Percentiles rank a stretch among this genome's conserved stretches.
Evolutionary conservation across 35 echinoderm and acorn worm genomes (phyloP).

Genomic region (Chiridota heheva): DNA sequence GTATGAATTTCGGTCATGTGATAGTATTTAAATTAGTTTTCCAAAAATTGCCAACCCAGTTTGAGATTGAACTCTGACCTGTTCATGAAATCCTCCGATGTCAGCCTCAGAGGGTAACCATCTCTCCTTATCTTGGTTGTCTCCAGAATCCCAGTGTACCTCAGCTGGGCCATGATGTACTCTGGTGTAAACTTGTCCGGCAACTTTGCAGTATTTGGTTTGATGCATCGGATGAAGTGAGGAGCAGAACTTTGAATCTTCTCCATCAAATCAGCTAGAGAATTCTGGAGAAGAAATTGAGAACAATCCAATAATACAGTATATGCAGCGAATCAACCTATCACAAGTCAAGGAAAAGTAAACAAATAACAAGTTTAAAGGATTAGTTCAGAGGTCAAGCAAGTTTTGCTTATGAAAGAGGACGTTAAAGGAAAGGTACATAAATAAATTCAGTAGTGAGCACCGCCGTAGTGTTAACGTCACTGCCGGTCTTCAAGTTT

Average conservation of each 20-base stretch:
- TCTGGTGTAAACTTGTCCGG: slow-evolving; percentile 93
- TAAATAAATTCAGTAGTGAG: too few relatives aligned
- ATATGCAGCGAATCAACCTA: background rate
- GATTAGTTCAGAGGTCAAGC: too few relatives aligned
- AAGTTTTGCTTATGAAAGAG: too few relatives aligned
- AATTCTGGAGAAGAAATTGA: slow-evolving; percentile 71
- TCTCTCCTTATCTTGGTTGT: slow-evolving; percentile 76
- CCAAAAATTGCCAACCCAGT: background rate
- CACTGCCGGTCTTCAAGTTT: too few relatives aligned
- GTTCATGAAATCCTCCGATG: slow-evolving; percentile 71
- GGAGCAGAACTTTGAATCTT: slow-evolving; percentile 77
- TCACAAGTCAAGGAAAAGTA: background rate
- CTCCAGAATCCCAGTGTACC: slow-evolving; percentile 94
- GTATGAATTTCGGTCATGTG: background rate
- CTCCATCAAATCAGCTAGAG: slow-evolving; percentile 75
- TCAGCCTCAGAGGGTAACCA: slow-evolving; percentile 82
- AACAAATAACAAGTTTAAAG: background rate
- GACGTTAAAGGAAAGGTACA: too few relatives aligned
- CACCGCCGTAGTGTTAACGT: too few relatives aligned
- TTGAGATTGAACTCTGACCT: slow-evolving; percentile 42
- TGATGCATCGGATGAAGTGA: slow-evolving; percentile 95
- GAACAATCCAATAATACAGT: background rate
- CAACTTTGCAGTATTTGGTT: slow-evolving; percentile 81
- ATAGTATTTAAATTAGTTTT: background rate
- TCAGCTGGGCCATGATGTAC: slow-evolving; percentile 91